Percentiles rank a stretch among this genome's conserved stretches.
Evolutionary conservation across 2,888 invertebrate species (phyloP).

Genomic region (Cistogaster globosa): DNA sequence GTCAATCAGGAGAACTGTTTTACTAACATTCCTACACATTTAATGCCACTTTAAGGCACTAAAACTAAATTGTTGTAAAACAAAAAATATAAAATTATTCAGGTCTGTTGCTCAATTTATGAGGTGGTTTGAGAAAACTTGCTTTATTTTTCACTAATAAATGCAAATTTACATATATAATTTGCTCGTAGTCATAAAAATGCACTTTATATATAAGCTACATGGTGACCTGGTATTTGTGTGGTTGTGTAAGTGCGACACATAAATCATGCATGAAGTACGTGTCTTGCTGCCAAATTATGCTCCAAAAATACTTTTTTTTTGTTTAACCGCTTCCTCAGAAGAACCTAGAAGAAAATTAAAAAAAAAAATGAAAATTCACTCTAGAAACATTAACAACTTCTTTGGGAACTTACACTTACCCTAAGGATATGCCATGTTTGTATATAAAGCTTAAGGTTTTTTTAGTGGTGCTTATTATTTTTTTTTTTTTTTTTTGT

Average conservation of each 20-base stretch:
- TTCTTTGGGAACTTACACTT: constrained; percentile 1
- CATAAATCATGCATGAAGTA: constrained; percentile 70
- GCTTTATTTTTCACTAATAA: constrained; percentile 9
- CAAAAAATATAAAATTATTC: background rate
- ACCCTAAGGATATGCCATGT: background rate
- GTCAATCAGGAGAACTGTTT: constrained; percentile 51
- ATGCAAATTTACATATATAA: background rate
- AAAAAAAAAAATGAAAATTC: background rate
- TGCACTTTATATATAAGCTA: too few relatives aligned
- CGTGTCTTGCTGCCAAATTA: constrained; percentile 68
- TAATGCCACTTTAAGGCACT: constrained; percentile 17
- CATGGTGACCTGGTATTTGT: background rate
- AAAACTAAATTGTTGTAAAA: background rate
- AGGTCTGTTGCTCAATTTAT: constrained; percentile 44
- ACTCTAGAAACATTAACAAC: constrained; percentile 5
- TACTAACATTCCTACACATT: constrained; percentile 34
- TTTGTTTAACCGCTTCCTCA: constrained; percentile 41
- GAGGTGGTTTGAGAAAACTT: constrained; percentile 12
- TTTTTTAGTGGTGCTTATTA: constrained; percentile 44
- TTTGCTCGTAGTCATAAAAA: too few relatives aligned
- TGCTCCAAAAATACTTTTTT: constrained; percentile 59
- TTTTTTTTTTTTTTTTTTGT: too few relatives aligned
- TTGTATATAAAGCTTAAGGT: constrained; percentile 45
- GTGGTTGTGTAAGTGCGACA: constrained; percentile 27
- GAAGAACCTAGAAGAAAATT: constrained; percentile 21